Evolutionary conservation across 1,140 invertebrate species (phyloP).

Genomic region (Lucilia sericata): DNA sequence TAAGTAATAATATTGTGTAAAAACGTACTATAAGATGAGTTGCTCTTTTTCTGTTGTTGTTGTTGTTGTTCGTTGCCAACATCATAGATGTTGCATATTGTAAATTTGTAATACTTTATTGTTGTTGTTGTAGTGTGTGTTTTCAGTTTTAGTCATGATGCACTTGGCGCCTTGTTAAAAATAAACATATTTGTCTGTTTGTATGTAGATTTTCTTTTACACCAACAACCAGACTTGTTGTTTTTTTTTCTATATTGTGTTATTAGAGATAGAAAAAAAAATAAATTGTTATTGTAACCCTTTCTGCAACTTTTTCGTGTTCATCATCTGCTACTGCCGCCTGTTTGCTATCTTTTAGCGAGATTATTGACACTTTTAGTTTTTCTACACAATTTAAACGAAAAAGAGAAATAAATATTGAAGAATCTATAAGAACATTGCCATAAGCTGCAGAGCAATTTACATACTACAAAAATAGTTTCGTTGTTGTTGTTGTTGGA

Average conservation of each 20-base stretch:
- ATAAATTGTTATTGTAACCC: conserved; percentile 4
- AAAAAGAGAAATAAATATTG: background rate
- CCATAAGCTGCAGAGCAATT: conserved; percentile 12
- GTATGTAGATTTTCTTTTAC: background rate
- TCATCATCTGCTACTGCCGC: background rate
- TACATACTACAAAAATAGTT: conserved; percentile 4
- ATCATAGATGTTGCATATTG: too few relatives aligned
- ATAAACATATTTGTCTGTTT: conserved; percentile 32
- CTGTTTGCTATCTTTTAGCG: conserved; percentile 3
- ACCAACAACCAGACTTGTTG: background rate
- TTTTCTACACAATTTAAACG: conserved; percentile 16
- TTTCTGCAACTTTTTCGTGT: background rate
- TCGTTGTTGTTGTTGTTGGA: background rate
- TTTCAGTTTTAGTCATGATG: background rate
- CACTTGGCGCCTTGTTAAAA: conserved; percentile 38
- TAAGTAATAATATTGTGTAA: conserved; percentile 36
- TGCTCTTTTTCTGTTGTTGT: conserved; percentile 1
- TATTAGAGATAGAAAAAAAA: background rate
- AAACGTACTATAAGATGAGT: conserved; percentile 6
- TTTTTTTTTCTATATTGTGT: background rate
- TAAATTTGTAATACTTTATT: background rate
- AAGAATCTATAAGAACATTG: background rate
- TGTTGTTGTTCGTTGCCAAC: background rate
- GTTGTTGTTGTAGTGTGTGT: conserved; percentile 5
- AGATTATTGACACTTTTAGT: conserved; percentile 29